These are phyloP conservation scores for Gavia stellata DNA, from an alignment of 2,113 vertebrate genomes.

Conservation along the genomic window DNA sequence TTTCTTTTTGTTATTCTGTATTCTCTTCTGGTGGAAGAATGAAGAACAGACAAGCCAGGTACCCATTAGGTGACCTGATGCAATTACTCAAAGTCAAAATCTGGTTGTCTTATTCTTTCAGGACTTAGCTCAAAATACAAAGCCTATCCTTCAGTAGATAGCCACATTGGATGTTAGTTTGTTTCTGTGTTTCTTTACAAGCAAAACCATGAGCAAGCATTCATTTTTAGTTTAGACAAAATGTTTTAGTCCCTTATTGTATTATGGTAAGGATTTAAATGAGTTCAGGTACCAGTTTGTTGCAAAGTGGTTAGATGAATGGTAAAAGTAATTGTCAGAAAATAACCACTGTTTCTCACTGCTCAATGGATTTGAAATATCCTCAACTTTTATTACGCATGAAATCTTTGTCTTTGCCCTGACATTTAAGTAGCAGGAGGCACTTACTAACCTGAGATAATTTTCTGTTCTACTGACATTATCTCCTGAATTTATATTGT, in stretches of 20 bases:
- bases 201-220: background rate
- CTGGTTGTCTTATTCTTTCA: background rate
- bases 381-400: background rate
- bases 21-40: background rate
- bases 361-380: background rate
- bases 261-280: background rate
- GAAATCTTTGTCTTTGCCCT: background rate
- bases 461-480: background rate
- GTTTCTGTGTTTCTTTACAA: background rate
- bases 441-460: background rate
- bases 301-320: background rate
- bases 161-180: background rate
- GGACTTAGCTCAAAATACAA: background rate
- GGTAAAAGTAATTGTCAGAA: background rate
- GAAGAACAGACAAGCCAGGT: background rate
- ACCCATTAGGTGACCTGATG: background rate
- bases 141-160: background rate
- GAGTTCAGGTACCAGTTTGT: background rate
- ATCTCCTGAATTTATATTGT: background rate
- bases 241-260: background rate
- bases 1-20: background rate
- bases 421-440: background rate
- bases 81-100: background rate
- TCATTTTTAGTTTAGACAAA: background rate
- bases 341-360: background rate